Evolutionary conservation across 23 tunicate species (phyloP), one percentile per base, ranked within the genome.

Genomic region (Phallusia fumigata): DNA sequence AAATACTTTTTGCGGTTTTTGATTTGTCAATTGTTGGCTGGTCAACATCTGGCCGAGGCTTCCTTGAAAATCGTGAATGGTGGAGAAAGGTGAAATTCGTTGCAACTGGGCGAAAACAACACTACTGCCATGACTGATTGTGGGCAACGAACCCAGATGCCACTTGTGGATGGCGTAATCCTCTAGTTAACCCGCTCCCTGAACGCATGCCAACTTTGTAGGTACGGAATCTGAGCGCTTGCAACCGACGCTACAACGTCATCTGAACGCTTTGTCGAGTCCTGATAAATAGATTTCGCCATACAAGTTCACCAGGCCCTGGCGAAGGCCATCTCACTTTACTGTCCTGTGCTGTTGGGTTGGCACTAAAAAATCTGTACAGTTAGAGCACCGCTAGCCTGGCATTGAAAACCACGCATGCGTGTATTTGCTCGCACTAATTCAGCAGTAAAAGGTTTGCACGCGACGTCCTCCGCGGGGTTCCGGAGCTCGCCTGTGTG

Each of bases 401-500:
- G 26, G 26, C 69, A 58, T 58, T 58, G 69, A 58, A 58, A 58
- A 22, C 28, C 69, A 58, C 69, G 69, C 69, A 58, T 58, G 69
- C 69, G 69, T 58, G 69, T 58, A 58, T 58, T 58, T 58, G 69
- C 69, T 58, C 69, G 69, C 69, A 58, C 69, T 58, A 58, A 58
- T 58, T 58, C 69, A 58, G 69, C 69, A 58, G 69, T 58, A 58
- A 58, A 58, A 58, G 69, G 69, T 24, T 58, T 58, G 69, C 69
- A 58, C 69, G 69, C 69, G 69, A 58, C 69, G 69, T 22, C 28
- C 69, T 6, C 69, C 28, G 69, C 28, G 69, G 69, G 69, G 69
- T 58, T 58, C 69, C 69, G 69, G 69, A 58, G 69, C 28, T 58
- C 28, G 69, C 69, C 47, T 58, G 69, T 58, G 69, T 58, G 69